phyloP scores from a whole-genome alignment of 2,888 invertebrate genomes.

The Argyra leucocephala region DNA sequence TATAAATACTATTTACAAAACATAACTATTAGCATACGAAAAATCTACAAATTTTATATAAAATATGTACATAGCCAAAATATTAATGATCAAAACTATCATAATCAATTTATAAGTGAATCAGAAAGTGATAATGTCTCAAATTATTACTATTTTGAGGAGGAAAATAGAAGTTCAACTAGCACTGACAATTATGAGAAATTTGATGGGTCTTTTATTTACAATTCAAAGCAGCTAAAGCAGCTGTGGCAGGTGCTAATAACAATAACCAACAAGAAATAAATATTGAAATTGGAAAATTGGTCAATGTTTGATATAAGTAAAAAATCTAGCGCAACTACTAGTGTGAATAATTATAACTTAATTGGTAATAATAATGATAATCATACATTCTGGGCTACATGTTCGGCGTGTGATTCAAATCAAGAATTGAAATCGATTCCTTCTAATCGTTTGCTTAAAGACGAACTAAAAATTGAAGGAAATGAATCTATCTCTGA shows the following conservation, averaged over 20 bases:
- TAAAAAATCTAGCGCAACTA: slow-evolving; percentile 28
- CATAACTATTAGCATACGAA: no score
- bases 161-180: neutral
- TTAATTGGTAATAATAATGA: slow-evolving; percentile 22
- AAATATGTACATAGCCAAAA: no score
- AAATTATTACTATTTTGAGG: neutral
- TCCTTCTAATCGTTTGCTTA: slow-evolving; percentile 34
- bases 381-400: slow-evolving; percentile 35
- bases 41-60: no score
- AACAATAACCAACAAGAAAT: neutral
- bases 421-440: slow-evolving; percentile 29
- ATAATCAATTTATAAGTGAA: neutral
- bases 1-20: no score
- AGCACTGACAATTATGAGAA: no score
- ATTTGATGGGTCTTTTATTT: neutral
- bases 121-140: neutral
- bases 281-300: slow-evolving; percentile 21
- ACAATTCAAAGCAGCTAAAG: slow-evolving; percentile 15
- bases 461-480: slow-evolving; percentile 33
- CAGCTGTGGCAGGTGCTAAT: slow-evolving; percentile 16
- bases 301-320: slow-evolving; percentile 34
- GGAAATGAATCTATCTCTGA: slow-evolving; percentile 38
- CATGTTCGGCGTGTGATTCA: slow-evolving; percentile 32
- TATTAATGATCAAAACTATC: neutral
- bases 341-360: slow-evolving; percentile 15